Evolutionary conservation across 2,888 invertebrate genomes (phyloP).

Genomic region (Hypsopygia costalis): DNA sequence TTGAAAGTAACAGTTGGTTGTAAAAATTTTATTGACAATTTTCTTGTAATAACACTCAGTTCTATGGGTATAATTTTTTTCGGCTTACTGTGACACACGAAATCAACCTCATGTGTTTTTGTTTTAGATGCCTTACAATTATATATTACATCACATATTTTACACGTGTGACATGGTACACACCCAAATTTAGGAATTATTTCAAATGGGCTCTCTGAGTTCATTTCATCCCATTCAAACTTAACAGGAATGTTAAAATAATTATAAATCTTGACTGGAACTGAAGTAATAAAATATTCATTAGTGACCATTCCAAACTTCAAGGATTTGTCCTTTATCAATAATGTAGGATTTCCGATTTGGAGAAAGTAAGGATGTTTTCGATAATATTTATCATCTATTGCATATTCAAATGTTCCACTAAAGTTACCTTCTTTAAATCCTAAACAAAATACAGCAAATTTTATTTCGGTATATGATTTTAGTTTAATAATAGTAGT

Average conservation of each 20-base stretch:
- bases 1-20: slow-evolving; percentile 52
- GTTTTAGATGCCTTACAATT: slow-evolving; percentile 53
- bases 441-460: slow-evolving; percentile 47
- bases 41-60: slow-evolving; percentile 53
- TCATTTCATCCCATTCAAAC: slow-evolving; percentile 51
- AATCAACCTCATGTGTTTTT: slow-evolving; percentile 57
- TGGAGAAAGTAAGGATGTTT: slow-evolving; percentile 50
- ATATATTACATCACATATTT: slow-evolving; percentile 57
- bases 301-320: slow-evolving; percentile 72
- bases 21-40: slow-evolving; percentile 63
- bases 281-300: slow-evolving; percentile 59
- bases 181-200: slow-evolving; percentile 52
- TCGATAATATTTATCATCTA: slow-evolving; percentile 48
- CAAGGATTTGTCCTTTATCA: slow-evolving; percentile 45
- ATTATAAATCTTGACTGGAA: slow-evolving; percentile 57
- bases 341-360: slow-evolving; percentile 47
- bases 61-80: slow-evolving; percentile 45
- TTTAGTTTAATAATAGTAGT: slow-evolving; percentile 39
- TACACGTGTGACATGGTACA: slow-evolving; percentile 46
- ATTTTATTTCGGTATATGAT: slow-evolving; percentile 28
- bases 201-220: slow-evolving; percentile 57
- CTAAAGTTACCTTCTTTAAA: slow-evolving; percentile 38
- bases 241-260: slow-evolving; percentile 51
- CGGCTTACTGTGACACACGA: slow-evolving; percentile 36
- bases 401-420: slow-evolving; percentile 48